Base-by-base conservation (phyloP, 2,888 invertebrate species). In the Nudaria mundana region DNA sequence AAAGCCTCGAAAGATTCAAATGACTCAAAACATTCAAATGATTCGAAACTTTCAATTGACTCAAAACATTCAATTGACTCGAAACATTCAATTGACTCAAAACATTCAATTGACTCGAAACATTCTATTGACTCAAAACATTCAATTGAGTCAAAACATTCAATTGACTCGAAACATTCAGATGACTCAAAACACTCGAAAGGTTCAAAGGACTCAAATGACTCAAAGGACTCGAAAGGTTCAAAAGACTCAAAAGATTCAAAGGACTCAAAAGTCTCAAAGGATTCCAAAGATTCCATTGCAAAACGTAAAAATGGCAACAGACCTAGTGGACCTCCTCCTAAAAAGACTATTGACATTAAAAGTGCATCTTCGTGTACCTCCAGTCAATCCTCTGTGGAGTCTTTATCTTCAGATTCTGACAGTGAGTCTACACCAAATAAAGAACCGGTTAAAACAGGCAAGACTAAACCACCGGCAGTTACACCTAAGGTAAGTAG, bases 311-410 rank as follows among this genome's bases (percentile, higher is more conserved):
- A 78, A 44, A 79, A 76, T 54, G 79, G 75, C 0, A 79, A 76
- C 31, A 64, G 71, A 20, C 70, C 72, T 0, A 85, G 63, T 47
- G 88, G 87, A 0, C 86, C 87, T 10, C 88, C 87, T 0, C 78
- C 85, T 0, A 87, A 87, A 47, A 83, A 83, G 39, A 44, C 66
- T 1, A 80, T 78, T 26, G 86, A 86, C 16, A 71, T 71, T 0
- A 87, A 84, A 40, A 87, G 81, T 66, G 81, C 77, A 0, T 81
- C 88, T 5, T 88, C 88, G 1, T 85, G 87, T 51, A 66, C 83
- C 0, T 86, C 88, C 0, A 87, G 88, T 57, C 88, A 86, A 37
- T 88, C 88, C 0, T 88, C 88, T 0, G 67, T 78, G 3, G 88
- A 88, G 45, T 81, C 88, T 0, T 78, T 87, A 1, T 84, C 88